Evolutionary conservation across 2,888 invertebrate genomes (phyloP).

Genomic region (Lydus trimaculatus): DNA sequence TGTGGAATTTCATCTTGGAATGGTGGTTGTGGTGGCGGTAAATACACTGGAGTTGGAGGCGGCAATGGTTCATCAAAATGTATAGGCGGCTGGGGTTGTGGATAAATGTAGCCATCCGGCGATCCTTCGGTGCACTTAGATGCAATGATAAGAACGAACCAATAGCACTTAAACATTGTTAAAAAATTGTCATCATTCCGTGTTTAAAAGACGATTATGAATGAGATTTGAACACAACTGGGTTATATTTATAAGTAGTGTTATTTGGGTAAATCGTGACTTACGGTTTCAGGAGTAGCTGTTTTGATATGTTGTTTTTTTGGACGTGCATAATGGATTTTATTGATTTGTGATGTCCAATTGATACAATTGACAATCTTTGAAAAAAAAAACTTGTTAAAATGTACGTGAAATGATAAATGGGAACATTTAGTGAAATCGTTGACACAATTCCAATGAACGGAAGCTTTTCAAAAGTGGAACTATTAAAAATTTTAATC

Average conservation of each 20-base stretch:
- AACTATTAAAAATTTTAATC: not conserved
- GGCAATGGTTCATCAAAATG: slow-evolving; percentile 45
- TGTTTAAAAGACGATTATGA: not conserved
- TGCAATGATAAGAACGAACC: not conserved
- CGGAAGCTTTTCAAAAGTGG: slow-evolving; percentile 5
- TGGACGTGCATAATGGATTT: slow-evolving; percentile 39
- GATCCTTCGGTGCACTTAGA: not conserved
- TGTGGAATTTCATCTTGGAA: slow-evolving; percentile 41
- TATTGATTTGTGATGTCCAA: slow-evolving; percentile 31
- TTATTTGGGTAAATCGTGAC: slow-evolving; percentile 29
- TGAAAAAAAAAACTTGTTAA: slow-evolving; percentile 16
- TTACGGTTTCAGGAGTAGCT: slow-evolving; percentile 30
- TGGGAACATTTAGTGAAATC: slow-evolving; percentile 9
- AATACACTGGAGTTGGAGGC: slow-evolving; percentile 38
- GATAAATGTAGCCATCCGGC: slow-evolving; percentile 44
- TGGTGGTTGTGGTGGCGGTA: slow-evolving; percentile 40
- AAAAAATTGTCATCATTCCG: not conserved
- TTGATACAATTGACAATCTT: slow-evolving; percentile 21
- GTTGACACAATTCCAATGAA: not conserved
- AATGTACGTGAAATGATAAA: slow-evolving; percentile 16
- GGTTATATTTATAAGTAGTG: slow-evolving; percentile 24
- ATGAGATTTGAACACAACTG: slow-evolving; percentile 12
- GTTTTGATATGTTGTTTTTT: slow-evolving; percentile 31
- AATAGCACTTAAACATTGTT: slow-evolving; percentile 4
- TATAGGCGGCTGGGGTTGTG: slow-evolving; percentile 45